phyloP scores from a whole-genome alignment of 2,888 invertebrate genomes.

The Oscheius sp. region DNA sequence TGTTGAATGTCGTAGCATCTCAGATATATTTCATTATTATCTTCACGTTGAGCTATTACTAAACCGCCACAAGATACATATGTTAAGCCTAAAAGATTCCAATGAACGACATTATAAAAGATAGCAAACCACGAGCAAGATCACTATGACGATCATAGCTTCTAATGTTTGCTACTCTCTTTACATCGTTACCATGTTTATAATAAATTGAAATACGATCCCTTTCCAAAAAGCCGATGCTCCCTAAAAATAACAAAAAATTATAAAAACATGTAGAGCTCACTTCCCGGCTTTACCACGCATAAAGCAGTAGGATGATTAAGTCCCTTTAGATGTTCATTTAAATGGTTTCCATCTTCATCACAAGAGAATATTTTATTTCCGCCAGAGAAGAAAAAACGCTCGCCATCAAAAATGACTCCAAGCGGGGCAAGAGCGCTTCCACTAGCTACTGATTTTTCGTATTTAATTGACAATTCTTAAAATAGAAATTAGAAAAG shows the following conservation, averaged over 20 bases:
- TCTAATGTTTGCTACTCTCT: background rate
- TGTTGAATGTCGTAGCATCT: no score
- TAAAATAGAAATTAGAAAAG: background rate
- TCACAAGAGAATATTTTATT: background rate
- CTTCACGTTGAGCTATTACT: no score
- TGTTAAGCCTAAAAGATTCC: background rate
- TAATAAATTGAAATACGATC: background rate
- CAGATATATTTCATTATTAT: no score
- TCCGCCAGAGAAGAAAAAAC: background rate
- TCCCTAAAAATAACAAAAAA: background rate
- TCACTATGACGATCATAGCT: background rate
- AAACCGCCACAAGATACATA: background rate
- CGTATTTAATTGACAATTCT: background rate
- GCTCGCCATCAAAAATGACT: slow-evolving; percentile 6
- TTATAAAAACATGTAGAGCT: no score
- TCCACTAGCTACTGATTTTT: background rate
- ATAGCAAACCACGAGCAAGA: background rate
- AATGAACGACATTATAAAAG: background rate
- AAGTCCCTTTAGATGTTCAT: background rate
- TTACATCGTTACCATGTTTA: background rate
- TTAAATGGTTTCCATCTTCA: background rate
- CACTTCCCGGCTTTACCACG: background rate
- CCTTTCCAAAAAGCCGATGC: background rate
- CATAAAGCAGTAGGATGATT: background rate
- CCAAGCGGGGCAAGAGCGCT: background rate